phyloP scores from a whole-genome alignment of 2,113 vertebrate species.

The Spilogale gracilis region DNA sequence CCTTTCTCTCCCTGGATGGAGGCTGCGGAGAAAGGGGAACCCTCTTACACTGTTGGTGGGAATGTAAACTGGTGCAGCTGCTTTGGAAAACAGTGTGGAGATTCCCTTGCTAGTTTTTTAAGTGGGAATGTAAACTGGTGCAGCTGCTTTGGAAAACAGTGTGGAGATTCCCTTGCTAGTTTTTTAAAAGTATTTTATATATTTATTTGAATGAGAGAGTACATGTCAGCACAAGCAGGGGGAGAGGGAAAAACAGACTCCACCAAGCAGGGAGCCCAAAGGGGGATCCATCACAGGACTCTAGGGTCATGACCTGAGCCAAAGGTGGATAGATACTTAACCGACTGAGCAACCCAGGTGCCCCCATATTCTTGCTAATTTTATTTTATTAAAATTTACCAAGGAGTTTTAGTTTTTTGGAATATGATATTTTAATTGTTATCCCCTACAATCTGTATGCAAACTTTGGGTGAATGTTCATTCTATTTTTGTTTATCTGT shows the following conservation, averaged over 20 bases:
- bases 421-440: slow-evolving; percentile 1
- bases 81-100: no score
- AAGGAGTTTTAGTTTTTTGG: slow-evolving; percentile 11
- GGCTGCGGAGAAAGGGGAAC: no score
- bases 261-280: neutral
- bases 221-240: no score
- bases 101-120: neutral
- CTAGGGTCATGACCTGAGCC: neutral
- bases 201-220: no score
- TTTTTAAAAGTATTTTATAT: neutral
- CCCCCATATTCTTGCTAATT: neutral
- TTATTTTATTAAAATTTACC: slow-evolving; percentile 16
- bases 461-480: neutral
- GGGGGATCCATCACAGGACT: neutral
- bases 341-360: neutral
- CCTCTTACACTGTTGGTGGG: no score
- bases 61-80: no score
- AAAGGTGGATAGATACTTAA: neutral
- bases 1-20: no score
- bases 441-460: neutral
- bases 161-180: neutral
- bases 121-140: no score
- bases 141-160: no score
- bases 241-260: neutral
- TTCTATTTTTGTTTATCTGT: neutral